phyloP scores from a whole-genome alignment of 2,888 invertebrate species.

The Pristionchus japonicus region DNA sequence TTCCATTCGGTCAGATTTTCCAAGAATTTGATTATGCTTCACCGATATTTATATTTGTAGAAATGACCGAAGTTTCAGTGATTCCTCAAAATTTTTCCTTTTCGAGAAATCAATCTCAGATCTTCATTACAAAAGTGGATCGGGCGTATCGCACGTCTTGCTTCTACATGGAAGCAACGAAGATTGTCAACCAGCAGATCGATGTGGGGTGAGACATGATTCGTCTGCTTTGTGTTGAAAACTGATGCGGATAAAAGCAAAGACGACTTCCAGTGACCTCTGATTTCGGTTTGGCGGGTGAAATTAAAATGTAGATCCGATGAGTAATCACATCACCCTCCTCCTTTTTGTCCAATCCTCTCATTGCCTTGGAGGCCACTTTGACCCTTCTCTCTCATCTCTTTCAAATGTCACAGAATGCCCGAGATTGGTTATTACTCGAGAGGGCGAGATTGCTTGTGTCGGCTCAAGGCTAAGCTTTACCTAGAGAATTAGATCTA shows the following conservation, averaged over 20 bases:
- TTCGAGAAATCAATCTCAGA: slow-evolving; percentile 50
- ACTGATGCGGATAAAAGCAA: neutral
- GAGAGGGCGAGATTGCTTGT: slow-evolving; percentile 6
- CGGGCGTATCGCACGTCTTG: slow-evolving; percentile 72
- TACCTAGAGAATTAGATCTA: neutral
- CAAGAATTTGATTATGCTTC: neutral
- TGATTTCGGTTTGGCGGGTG: neutral
- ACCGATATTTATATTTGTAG: neutral
- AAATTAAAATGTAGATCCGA: neutral
- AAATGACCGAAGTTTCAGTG: neutral
- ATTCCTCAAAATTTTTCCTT: neutral
- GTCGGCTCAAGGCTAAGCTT: slow-evolving; percentile 13
- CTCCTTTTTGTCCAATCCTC: neutral
- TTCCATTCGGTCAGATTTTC: slow-evolving; percentile 68
- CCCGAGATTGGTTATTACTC: slow-evolving; percentile 41
- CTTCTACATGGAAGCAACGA: slow-evolving; percentile 72
- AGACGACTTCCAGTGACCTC: neutral
- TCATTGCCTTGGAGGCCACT: neutral
- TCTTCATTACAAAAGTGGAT: slow-evolving; percentile 74
- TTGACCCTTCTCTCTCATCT: neutral
- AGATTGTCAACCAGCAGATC: slow-evolving; percentile 67
- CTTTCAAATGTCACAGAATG: neutral
- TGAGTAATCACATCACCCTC: neutral
- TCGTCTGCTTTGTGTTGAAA: neutral
- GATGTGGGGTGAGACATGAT: slow-evolving; percentile 64